A percentile compares a stretch with the other conserved stretches of the same genome.
phyloP scores from a whole-genome alignment of 2,113 vertebrate species.

The Psilopogon haemacephalus region DNA sequence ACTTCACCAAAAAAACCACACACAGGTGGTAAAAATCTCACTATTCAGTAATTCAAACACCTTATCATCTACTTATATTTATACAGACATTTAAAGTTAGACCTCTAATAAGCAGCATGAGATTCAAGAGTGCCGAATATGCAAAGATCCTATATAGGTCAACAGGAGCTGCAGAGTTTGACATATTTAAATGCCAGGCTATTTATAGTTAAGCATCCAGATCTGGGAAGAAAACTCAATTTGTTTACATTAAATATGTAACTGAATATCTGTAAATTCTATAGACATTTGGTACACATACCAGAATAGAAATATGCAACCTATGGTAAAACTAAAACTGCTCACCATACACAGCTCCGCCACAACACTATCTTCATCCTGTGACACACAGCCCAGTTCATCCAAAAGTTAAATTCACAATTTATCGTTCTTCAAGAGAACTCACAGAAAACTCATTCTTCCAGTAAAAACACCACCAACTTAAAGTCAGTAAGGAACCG shows the following conservation, averaged over 20 bases:
- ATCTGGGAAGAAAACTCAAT: background rate
- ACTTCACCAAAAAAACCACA: background rate
- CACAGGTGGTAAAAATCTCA: background rate
- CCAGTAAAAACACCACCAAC: background rate
- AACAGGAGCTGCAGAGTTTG: slow-evolving; percentile 9
- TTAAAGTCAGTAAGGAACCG: background rate
- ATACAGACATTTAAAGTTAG: background rate
- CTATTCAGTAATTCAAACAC: background rate
- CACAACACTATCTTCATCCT: background rate
- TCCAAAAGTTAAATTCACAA: background rate
- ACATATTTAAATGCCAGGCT: slow-evolving; percentile 18
- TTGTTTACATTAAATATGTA: background rate
- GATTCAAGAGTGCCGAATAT: slow-evolving; percentile 32
- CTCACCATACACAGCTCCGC: background rate
- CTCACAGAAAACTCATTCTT: background rate
- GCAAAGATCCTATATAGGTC: slow-evolving; percentile 44
- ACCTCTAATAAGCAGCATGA: background rate
- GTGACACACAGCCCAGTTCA: background rate
- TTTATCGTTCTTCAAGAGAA: background rate
- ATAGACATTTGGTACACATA: background rate
- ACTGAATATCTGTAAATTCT: background rate
- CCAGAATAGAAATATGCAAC: background rate
- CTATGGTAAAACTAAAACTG: background rate
- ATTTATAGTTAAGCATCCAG: slow-evolving; percentile 23
- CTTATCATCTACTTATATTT: background rate